Conservation (phyloP, 2,113 vertebrate species). For the Pygoscelis adeliae region DNA sequence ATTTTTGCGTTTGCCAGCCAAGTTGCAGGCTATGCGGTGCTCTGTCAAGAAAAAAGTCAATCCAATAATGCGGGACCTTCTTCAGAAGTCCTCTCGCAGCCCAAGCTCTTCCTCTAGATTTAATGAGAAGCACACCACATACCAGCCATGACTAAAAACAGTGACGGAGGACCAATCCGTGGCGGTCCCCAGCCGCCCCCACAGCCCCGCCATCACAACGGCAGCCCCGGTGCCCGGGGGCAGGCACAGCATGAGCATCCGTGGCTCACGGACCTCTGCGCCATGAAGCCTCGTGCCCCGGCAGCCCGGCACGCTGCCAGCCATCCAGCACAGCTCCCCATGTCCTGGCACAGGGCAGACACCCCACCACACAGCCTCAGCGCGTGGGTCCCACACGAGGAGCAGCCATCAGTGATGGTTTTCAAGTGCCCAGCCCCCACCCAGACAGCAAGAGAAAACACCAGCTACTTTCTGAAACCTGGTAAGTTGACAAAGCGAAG, state of each 20-base stretch:
- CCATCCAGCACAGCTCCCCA: not conserved
- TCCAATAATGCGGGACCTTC: not conserved
- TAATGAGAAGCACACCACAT: not conserved
- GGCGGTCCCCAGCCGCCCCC: not conserved
- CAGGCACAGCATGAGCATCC: not conserved
- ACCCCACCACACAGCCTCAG: not conserved
- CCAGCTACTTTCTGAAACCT: not conserved
- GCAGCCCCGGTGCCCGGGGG: not conserved
- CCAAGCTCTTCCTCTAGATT: not conserved
- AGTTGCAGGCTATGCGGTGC: not conserved
- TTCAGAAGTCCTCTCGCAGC: not conserved
- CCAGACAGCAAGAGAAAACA: not conserved
- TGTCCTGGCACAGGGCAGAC: not conserved
- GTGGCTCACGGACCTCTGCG: fast-evolving
- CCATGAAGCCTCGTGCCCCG: fast-evolving
- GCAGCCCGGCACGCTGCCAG: fast-evolving
- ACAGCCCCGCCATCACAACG: not conserved
- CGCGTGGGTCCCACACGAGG: not conserved
- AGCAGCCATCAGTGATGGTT: not conserved
- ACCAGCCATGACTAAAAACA: not conserved
- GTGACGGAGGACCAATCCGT: not conserved
- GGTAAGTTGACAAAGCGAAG: not conserved
- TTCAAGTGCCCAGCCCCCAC: not conserved
- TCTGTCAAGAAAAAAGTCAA: not conserved
- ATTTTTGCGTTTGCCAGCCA: not conserved